phyloP scores from a whole-genome alignment of 1,140 invertebrate genomes.

The Brevipalpus yothersi region DNA sequence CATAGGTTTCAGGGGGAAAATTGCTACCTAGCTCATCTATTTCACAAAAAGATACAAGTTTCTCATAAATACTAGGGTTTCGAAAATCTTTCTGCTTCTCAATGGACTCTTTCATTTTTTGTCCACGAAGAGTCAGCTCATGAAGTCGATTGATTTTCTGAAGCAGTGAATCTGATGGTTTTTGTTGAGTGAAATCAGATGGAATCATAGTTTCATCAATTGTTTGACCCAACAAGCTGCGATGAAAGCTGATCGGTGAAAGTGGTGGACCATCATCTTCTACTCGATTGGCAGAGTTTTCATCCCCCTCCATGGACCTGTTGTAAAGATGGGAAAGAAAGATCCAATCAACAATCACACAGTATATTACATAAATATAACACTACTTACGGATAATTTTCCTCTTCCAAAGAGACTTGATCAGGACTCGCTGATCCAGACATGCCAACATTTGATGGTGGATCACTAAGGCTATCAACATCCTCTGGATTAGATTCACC shows the following conservation, averaged over 20 bases:
- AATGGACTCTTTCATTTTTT: conserved; percentile 67
- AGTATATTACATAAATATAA: not conserved
- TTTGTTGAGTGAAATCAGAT: conserved; percentile 8
- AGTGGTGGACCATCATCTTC: not conserved
- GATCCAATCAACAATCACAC: not conserved
- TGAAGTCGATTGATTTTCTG: conserved; percentile 55
- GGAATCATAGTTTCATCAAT: conserved; percentile 12
- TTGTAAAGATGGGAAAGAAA: not conserved
- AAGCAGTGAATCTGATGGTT: conserved; percentile 12
- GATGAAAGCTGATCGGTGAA: conserved; percentile 8
- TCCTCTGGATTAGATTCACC: not conserved
- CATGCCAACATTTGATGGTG: not conserved
- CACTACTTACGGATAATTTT: not conserved
- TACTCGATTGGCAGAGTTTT: not conserved
- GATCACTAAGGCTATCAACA: too few species aligned
- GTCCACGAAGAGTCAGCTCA: conserved; percentile 35
- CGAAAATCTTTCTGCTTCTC: conserved; percentile 74
- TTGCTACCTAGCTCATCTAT: conserved; percentile 90
- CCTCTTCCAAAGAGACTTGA: not conserved
- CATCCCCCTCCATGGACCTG: not conserved
- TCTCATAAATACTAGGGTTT: conserved; percentile 89
- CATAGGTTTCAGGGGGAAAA: conserved; percentile 65
- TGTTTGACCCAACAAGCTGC: conserved; percentile 7
- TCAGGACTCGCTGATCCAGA: not conserved
- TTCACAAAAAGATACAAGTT: conserved; percentile 70